phyloP scores from a whole-genome alignment of 2,797 vertebrate genomes.

The Semaprochilodus insignis region DNA sequence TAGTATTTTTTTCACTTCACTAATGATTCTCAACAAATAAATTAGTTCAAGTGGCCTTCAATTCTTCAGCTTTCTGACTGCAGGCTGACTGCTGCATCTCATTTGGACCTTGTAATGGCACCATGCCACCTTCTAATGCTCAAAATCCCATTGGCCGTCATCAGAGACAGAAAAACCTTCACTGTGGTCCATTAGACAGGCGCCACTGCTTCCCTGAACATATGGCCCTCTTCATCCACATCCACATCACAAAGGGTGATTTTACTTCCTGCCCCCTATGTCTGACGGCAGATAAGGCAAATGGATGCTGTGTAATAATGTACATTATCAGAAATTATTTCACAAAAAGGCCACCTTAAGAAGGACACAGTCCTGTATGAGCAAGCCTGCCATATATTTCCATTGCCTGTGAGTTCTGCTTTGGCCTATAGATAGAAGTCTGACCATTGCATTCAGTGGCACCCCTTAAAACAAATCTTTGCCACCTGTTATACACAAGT shows the following conservation, averaged over 20 bases:
- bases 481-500: no score
- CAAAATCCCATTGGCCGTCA: background rate
- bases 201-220: background rate
- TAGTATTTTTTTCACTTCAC: background rate
- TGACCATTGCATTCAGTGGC: background rate
- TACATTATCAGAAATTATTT: background rate
- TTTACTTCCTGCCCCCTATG: background rate
- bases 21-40: conserved; percentile 3
- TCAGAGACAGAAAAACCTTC: background rate
- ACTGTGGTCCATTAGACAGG: background rate
- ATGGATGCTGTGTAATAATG: conserved; percentile 2
- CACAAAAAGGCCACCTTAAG: background rate
- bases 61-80: background rate
- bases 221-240: background rate
- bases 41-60: background rate
- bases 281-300: background rate
- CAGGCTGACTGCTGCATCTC: background rate
- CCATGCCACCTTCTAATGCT: background rate
- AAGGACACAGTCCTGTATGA: no score
- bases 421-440: background rate
- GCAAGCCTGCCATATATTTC: background rate
- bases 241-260: background rate
- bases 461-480: no score
- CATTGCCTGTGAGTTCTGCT: background rate
- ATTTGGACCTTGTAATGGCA: conserved; percentile 1